phyloP scores from a whole-genome alignment of 2,113 vertebrate genomes.

The Rutilus rutilus region DNA sequence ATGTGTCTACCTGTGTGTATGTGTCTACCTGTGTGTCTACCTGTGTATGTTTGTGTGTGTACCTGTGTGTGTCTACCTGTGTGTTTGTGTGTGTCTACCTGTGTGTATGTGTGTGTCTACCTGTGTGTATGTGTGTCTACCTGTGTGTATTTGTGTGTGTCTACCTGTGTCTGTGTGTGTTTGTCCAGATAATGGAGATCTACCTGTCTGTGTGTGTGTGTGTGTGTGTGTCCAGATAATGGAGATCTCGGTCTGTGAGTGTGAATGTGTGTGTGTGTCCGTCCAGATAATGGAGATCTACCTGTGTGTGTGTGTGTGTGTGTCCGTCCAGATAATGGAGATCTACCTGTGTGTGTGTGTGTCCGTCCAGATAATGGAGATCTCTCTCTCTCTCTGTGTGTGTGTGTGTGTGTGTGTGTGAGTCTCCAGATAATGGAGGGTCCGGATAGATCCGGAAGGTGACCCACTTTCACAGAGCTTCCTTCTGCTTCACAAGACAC shows the following conservation, averaged over 20 bases:
- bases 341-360: slow-evolving; percentile 22
- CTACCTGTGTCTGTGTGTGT: too few species aligned
- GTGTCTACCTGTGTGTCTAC: slow-evolving; percentile 34
- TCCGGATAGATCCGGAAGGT: slow-evolving; percentile 69
- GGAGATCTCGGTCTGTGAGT: too few species aligned
- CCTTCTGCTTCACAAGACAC: slow-evolving; percentile 57
- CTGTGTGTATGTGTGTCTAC: slow-evolving; percentile 27
- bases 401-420: slow-evolving; percentile 49
- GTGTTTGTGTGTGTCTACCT: too few species aligned
- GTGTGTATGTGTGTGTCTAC: not conserved
- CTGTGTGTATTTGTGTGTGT: slow-evolving; percentile 52
- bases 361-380: slow-evolving; percentile 58
- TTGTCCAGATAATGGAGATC: too few species aligned
- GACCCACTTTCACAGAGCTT: slow-evolving; percentile 74
- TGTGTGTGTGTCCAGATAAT: too few species aligned
- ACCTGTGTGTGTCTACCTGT: slow-evolving; percentile 11
- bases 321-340: slow-evolving; percentile 58
- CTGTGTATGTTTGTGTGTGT: slow-evolving; percentile 21
- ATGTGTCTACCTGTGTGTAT: too few species aligned
- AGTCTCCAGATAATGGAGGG: slow-evolving; percentile 57
- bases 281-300: not conserved
- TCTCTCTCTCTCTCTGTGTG: slow-evolving; percentile 47
- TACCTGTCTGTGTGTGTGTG: too few species aligned
- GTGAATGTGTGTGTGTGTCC: too few species aligned
- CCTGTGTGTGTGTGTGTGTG: slow-evolving; percentile 16